Conservation (phyloP, 2,888 invertebrate genomes). For the Polydrusus pterygomalis region DNA sequence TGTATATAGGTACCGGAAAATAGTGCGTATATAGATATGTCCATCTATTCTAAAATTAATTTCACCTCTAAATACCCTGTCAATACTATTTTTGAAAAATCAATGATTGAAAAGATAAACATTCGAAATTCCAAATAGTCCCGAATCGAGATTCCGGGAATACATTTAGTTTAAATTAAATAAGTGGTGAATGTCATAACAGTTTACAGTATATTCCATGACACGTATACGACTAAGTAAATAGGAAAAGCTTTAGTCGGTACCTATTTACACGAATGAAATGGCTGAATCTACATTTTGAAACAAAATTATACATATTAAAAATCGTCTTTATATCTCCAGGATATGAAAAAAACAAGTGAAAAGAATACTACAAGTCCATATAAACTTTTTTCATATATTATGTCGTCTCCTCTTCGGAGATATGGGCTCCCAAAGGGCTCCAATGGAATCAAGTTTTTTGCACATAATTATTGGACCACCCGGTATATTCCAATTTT, state of each 20-base stretch:
- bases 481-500: too few relatives aligned
- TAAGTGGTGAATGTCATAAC: conserved; percentile 11
- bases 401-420: too few relatives aligned
- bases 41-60: neutral
- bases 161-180: conserved; percentile 8
- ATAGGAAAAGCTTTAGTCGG: neutral
- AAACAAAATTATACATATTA: too few relatives aligned
- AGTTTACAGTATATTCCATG: conserved; percentile 1
- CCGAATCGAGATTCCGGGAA: conserved; percentile 3
- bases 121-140: conserved; percentile 7
- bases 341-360: too few relatives aligned
- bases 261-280: neutral
- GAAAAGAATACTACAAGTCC: too few relatives aligned
- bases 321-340: too few relatives aligned
- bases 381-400: too few relatives aligned
- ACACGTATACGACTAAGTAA: neutral
- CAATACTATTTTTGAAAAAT: conserved; percentile 11
- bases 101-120: conserved; percentile 13
- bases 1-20: too few relatives aligned
- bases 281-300: too few relatives aligned
- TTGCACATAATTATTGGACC: too few relatives aligned
- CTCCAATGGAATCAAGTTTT: too few relatives aligned
- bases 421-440: too few relatives aligned
- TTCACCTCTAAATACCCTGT: neutral
- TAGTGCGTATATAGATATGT: neutral